Evolutionary conservation across 2,797 vertebrate species (phyloP).

Genomic region (Pterois miles): DNA sequence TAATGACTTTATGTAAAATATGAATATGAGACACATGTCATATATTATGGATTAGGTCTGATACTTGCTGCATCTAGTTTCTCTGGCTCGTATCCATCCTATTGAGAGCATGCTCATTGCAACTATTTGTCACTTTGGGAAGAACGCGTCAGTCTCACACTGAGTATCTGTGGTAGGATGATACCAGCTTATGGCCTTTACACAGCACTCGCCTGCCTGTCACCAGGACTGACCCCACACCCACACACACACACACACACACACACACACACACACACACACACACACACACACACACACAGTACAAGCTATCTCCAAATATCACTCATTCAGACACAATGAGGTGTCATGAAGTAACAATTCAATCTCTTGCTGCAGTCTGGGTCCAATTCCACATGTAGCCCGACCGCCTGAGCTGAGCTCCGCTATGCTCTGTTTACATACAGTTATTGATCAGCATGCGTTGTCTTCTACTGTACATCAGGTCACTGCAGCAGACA

Average conservation of each 20-base stretch:
- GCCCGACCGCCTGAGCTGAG: background rate
- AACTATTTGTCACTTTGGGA: constrained; percentile 60
- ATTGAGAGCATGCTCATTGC: constrained; percentile 21
- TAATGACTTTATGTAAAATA: constrained; percentile 23
- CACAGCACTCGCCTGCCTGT: constrained; percentile 36
- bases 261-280: background rate
- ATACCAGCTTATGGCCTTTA: constrained; percentile 59
- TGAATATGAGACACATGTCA: constrained; percentile 28
- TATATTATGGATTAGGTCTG: constrained; percentile 32
- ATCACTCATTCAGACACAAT: constrained; percentile 27
- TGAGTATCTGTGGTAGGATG: constrained; percentile 46
- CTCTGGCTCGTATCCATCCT: constrained; percentile 36
- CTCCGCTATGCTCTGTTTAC: constrained; percentile 51
- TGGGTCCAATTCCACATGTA: constrained; percentile 10
- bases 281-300: background rate
- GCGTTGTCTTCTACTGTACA: constrained; percentile 46
- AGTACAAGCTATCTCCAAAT: background rate
- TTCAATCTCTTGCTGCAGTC: constrained; percentile 1
- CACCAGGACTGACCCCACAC: constrained; percentile 24
- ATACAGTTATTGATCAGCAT: constrained; percentile 56
- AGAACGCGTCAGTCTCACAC: constrained; percentile 45
- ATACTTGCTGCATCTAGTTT: constrained; percentile 37
- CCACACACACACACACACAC: background rate
- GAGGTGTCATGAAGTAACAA: constrained; percentile 21
- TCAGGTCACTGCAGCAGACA: constrained; percentile 53